phyloP scores from a whole-genome alignment of 2,888 invertebrate genomes.

The Trichogramma dendrolimi region DNA sequence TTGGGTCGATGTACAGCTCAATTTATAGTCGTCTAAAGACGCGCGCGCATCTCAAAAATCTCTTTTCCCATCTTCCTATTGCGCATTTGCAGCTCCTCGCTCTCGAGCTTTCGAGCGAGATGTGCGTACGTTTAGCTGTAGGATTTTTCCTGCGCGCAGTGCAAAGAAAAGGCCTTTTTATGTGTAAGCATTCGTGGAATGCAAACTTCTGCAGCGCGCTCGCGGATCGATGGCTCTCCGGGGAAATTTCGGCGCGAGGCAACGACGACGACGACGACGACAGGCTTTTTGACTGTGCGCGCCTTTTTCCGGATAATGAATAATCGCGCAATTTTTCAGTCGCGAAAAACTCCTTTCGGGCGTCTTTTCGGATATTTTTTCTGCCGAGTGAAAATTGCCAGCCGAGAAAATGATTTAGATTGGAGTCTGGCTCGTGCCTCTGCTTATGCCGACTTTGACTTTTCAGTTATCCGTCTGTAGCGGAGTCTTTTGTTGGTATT shows the following conservation, averaged over 20 bases:
- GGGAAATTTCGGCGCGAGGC: conserved; percentile 26
- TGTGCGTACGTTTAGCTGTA: not conserved
- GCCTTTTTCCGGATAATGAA: conserved; percentile 29
- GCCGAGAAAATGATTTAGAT: no score
- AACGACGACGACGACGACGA: conserved; percentile 17
- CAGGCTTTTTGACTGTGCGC: conserved; percentile 4
- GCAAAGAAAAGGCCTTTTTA: not conserved
- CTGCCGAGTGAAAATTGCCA: not conserved
- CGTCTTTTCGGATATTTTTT: not conserved
- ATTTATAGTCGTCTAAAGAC: conserved; percentile 16
- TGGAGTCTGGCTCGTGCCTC: no score
- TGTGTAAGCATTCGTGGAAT: conserved; percentile 6
- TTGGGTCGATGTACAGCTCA: conserved; percentile 9
- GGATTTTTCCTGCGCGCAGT: not conserved
- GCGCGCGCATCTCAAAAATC: not conserved
- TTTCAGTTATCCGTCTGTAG: no score
- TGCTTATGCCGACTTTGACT: no score
- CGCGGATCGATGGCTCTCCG: conserved; percentile 29
- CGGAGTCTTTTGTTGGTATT: no score
- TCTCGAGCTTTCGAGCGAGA: not conserved
- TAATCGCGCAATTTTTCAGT: conserved; percentile 26
- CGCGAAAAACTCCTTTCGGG: not conserved
- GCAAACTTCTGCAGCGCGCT: conserved; percentile 14
- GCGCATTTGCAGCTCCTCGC: not conserved
- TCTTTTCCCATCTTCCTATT: conserved; percentile 6